Evolutionary conservation across 2,113 vertebrate genomes (phyloP).

Genomic region (Charina bottae): DNA sequence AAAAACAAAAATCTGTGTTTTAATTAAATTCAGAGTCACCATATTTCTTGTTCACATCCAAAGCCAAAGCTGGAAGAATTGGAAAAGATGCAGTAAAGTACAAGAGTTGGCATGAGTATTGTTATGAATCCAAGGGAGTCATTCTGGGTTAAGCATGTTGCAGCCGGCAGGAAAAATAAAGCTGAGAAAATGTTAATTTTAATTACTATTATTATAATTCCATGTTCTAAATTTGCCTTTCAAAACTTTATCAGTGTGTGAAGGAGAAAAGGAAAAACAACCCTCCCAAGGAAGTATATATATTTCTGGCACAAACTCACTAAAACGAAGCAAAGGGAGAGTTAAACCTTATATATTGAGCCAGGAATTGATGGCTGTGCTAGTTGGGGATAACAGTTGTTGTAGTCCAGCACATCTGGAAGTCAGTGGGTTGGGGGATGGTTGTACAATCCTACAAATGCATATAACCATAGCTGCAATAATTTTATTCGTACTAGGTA

Average conservation of each 20-base stretch:
- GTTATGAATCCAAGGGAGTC: background rate
- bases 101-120: background rate
- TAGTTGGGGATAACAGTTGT: background rate
- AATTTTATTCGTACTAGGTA: background rate
- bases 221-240: background rate
- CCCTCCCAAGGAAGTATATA: background rate
- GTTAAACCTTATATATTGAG: background rate
- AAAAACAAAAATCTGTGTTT: background rate
- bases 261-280: background rate
- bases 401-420: background rate
- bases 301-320: background rate
- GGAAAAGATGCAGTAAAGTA: background rate
- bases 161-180: background rate
- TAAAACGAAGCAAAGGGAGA: background rate
- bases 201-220: constrained; percentile 4
- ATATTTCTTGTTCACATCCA: background rate
- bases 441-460: background rate
- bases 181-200: background rate
- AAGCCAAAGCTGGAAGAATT: background rate
- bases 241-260: background rate
- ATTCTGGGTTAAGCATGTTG: background rate
- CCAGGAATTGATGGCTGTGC: too few species aligned
- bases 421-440: background rate
- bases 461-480: background rate
- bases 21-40: background rate